Evolutionary conservation across 2,888 invertebrate genomes (phyloP).

Genomic region (Palloptera scutellata): DNA sequence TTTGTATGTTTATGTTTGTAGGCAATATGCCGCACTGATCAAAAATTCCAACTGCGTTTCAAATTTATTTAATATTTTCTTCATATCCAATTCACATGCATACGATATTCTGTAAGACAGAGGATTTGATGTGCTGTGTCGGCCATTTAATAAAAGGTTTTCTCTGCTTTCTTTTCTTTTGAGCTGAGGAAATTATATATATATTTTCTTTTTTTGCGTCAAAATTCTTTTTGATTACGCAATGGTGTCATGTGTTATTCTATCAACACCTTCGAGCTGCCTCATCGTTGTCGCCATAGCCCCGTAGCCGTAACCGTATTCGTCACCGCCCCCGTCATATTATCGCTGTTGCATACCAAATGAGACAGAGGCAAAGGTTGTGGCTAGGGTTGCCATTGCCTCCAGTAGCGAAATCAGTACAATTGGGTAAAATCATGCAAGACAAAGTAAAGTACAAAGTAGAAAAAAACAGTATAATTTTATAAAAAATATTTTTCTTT

Average conservation of each 20-base stretch:
- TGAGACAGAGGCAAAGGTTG: background rate
- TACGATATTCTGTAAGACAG: background rate
- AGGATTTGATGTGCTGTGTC: background rate
- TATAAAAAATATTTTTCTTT: too few species aligned
- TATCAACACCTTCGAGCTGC: conserved; percentile 9
- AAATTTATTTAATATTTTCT: conserved; percentile 44
- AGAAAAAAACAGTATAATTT: too few species aligned
- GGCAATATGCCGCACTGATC: conserved; percentile 44
- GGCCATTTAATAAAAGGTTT: background rate
- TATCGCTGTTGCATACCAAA: conserved; percentile 7
- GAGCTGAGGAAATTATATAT: background rate
- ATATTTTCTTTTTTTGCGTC: background rate
- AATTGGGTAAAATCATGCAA: too few species aligned
- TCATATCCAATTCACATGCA: background rate
- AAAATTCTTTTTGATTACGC: background rate
- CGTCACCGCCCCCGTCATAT: background rate
- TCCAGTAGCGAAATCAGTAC: too few species aligned
- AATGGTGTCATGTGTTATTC: conserved; percentile 10
- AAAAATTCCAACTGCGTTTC: conserved; percentile 58
- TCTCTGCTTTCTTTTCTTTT: background rate
- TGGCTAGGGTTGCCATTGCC: background rate
- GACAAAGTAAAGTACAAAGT: too few species aligned
- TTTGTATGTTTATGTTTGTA: too few species aligned
- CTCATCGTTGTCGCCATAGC: background rate
- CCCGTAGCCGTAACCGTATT: background rate